These are phyloP conservation scores for Pocillopora grandis DNA, from an alignment of 92 coral and sea anemone species.

Conservation along the genomic window DNA sequence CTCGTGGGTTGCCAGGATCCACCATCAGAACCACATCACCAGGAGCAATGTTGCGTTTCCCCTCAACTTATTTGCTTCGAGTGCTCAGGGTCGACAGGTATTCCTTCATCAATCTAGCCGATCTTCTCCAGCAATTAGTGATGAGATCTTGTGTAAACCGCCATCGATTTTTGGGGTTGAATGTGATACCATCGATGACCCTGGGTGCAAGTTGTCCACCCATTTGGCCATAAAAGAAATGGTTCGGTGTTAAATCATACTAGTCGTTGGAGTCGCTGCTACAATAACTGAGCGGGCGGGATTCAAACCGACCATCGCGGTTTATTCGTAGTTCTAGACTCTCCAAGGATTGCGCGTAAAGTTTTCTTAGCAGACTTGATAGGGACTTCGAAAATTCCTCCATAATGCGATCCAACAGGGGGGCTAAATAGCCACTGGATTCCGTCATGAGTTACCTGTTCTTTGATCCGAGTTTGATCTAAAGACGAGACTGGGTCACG, in stretches of 20 bases:
- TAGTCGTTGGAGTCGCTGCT: conserved; percentile 9
- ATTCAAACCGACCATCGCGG: conserved; percentile 5
- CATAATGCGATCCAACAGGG: conserved; percentile 10
- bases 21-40: conserved; percentile 24
- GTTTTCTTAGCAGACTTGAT: conserved; percentile 18
- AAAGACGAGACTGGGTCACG: conserved; percentile 30
- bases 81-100: not conserved
- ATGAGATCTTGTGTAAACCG: not conserved
- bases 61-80: conserved; percentile 12
- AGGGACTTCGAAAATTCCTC: conserved; percentile 3
- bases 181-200: not conserved
- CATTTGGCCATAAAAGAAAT: conserved; percentile 15
- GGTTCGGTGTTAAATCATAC: conserved; percentile 16
- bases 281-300: conserved; percentile 26
- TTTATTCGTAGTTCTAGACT: conserved; percentile 1
- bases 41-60: conserved; percentile 8
- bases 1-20: not conserved
- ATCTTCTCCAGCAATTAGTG: conserved; percentile 13
- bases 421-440: conserved; percentile 26
- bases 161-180: conserved; percentile 18
- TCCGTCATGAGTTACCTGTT: conserved; percentile 19
- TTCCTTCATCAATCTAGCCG: conserved; percentile 12
- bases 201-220: conserved; percentile 22
- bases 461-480: conserved; percentile 39
- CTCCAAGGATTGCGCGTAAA: conserved; percentile 13